These are phyloP conservation scores for Epirrhoe tristata DNA, from an alignment of 2,888 invertebrate genomes.

Conservation along the genomic window DNA sequence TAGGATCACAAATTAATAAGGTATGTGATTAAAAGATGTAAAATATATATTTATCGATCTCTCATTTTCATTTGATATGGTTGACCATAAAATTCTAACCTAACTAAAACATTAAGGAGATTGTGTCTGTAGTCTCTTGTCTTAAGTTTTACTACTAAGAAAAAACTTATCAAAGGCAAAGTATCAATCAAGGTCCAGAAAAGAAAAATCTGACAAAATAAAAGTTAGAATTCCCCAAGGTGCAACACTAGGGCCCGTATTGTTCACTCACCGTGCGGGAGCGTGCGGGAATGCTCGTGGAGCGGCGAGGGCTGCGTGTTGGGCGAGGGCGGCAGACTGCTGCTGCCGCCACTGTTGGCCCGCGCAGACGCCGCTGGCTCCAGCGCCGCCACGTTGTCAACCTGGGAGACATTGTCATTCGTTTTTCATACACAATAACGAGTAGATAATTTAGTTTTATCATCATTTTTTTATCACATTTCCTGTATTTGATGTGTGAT, in stretches of 20 bases:
- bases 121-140: neutral
- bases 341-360: constrained; percentile 60
- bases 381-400: constrained; percentile 61
- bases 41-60: neutral
- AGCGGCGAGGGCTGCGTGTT: constrained; percentile 76
- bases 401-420: constrained; percentile 46
- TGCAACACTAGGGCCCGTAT: neutral
- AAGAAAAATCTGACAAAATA: neutral
- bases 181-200: neutral
- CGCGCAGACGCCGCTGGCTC: constrained; percentile 33
- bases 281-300: constrained; percentile 63
- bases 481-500: too few relatives aligned
- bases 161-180: neutral
- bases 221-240: neutral
- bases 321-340: constrained; percentile 87
- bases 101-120: neutral
- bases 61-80: neutral
- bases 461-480: too few relatives aligned
- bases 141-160: neutral
- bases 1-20: too few relatives aligned
- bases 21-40: too few relatives aligned
- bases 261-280: constrained; percentile 49
- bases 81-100: neutral
- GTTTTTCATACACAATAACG: too few relatives aligned
- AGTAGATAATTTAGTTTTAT: too few relatives aligned